Evolutionary conservation across 2,113 vertebrate species (phyloP).

Genomic region (Campylomormyrus tamandua): DNA sequence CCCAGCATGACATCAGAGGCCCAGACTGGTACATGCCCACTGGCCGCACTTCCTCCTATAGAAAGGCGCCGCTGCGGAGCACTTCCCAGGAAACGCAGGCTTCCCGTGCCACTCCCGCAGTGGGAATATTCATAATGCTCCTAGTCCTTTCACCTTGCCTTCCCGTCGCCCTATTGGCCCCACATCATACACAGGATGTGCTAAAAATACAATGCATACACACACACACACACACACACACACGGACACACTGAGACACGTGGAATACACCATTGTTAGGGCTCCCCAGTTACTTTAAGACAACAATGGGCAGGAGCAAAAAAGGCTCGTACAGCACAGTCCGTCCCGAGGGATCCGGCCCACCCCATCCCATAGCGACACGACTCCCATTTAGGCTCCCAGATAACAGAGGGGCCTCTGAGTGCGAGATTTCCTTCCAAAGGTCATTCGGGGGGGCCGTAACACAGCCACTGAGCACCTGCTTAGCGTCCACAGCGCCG

Average conservation of each 20-base stretch:
- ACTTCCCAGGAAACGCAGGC: conserved; percentile 49
- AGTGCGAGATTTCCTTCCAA: background rate
- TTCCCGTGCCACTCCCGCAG: conserved; percentile 53
- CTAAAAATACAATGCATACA: background rate
- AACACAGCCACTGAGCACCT: background rate
- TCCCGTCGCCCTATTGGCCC: conserved; percentile 2
- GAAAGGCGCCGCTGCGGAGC: conserved; percentile 41
- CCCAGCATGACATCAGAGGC: conserved; percentile 21
- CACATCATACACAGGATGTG: conserved; percentile 12
- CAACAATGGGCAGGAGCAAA: background rate
- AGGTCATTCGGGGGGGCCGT: background rate
- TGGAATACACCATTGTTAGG: background rate
- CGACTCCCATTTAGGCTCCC: background rate
- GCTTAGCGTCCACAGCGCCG: background rate
- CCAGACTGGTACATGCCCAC: conserved; percentile 43
- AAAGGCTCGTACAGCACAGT: background rate
- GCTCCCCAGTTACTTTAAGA: background rate
- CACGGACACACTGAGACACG: background rate
- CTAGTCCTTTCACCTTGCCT: background rate
- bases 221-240: conserved; percentile 12
- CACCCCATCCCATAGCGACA: background rate
- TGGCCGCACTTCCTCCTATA: conserved; percentile 60
- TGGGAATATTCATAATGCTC: conserved; percentile 44
- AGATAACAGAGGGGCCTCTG: background rate
- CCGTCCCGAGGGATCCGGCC: background rate